Conservation (phyloP, 2,797 vertebrate species). For the Melanotaenia maccullochi region DNA sequence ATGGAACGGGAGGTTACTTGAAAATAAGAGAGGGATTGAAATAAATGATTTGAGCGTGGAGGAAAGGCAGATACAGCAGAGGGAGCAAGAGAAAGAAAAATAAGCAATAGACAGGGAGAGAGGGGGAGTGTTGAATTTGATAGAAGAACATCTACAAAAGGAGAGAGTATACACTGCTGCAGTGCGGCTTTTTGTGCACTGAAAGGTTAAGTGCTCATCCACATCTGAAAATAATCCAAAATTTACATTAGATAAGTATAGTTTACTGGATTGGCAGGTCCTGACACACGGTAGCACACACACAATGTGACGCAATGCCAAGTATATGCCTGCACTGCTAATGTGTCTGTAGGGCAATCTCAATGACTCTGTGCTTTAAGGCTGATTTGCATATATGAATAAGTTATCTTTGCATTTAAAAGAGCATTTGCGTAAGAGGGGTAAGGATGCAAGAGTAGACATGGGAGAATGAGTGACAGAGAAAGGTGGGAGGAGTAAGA, state of each 20-base stretch:
- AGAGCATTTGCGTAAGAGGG: slow-evolving; percentile 20
- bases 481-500: not conserved
- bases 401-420: slow-evolving; percentile 27
- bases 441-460: slow-evolving; percentile 12
- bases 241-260: slow-evolving; percentile 38
- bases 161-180: slow-evolving; percentile 66
- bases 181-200: slow-evolving; percentile 74
- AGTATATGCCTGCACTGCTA: slow-evolving; percentile 29
- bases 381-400: slow-evolving; percentile 54
- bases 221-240: slow-evolving; percentile 41
- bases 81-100: slow-evolving; percentile 67
- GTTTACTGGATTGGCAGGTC: slow-evolving; percentile 16
- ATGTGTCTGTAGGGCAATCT: slow-evolving; percentile 42
- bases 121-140: slow-evolving; percentile 45
- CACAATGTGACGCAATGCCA: slow-evolving; percentile 30
- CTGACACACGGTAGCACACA: slow-evolving; percentile 24
- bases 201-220: slow-evolving; percentile 63
- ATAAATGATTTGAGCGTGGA: slow-evolving; percentile 11
- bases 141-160: slow-evolving; percentile 39
- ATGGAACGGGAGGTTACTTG: slow-evolving; percentile 7
- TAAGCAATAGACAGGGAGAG: slow-evolving; percentile 18
- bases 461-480: not conserved
- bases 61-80: slow-evolving; percentile 63
- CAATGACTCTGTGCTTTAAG: slow-evolving; percentile 35
- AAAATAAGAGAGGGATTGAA: not conserved